phyloP scores from a whole-genome alignment of 92 coral and sea anemone genomes.

The Bergia puertoricense region DNA sequence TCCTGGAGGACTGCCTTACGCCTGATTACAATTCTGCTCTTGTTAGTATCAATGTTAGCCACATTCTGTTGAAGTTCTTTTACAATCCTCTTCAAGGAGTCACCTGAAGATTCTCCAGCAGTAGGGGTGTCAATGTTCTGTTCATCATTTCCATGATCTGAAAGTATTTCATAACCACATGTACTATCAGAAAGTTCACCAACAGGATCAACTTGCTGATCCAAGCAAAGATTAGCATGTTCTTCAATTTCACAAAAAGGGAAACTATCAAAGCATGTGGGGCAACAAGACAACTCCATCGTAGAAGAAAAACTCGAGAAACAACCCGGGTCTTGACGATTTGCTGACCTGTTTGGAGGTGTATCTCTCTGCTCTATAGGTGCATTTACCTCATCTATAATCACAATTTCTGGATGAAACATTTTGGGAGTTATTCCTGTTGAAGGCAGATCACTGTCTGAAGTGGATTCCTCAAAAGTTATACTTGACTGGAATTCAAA shows the following conservation, averaged over 20 bases:
- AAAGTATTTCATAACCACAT: not conserved
- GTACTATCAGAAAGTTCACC: not conserved
- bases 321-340: too few species aligned
- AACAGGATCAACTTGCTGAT: not conserved
- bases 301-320: not conserved
- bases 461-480: not conserved
- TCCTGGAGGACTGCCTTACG: not conserved
- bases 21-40: not conserved
- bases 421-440: not conserved
- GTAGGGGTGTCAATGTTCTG: not conserved
- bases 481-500: not conserved
- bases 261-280: not conserved
- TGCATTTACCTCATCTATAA: not conserved
- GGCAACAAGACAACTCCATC: not conserved
- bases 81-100: not conserved
- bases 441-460: not conserved
- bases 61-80: not conserved
- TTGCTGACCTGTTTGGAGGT: not conserved
- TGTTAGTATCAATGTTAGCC: not conserved
- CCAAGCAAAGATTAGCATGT: not conserved
- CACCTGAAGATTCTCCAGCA: not conserved
- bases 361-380: not conserved
- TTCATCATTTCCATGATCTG: not conserved
- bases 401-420: not conserved
- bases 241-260: not conserved